phyloP scores from a whole-genome alignment of 2,113 vertebrate species.

The Candoia aspera region DNA sequence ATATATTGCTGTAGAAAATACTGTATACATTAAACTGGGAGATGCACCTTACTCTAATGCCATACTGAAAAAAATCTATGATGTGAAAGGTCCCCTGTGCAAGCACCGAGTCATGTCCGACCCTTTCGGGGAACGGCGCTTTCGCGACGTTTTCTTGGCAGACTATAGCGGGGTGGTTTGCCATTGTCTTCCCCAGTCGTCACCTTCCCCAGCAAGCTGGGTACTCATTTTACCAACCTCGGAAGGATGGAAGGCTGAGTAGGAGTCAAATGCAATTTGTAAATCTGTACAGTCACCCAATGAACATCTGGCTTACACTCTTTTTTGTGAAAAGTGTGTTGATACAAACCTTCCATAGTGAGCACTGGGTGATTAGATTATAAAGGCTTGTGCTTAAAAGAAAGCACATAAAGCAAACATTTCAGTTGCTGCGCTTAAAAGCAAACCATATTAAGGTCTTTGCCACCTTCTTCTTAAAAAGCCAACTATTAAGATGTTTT shows the following conservation, averaged over 20 bases:
- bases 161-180: too few relatives aligned
- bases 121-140: too few relatives aligned
- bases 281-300: not conserved
- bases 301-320: not conserved
- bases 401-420: not conserved
- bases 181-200: too few relatives aligned
- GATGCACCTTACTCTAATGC: constrained; percentile 15
- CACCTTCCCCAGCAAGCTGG: too few relatives aligned
- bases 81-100: too few relatives aligned
- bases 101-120: too few relatives aligned
- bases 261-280: not conserved
- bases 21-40: not conserved
- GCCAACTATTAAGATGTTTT: not conserved
- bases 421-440: not conserved
- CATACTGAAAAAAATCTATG: not conserved
- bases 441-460: not conserved
- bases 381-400: not conserved
- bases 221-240: too few relatives aligned
- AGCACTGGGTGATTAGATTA: not conserved
- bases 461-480: too few relatives aligned
- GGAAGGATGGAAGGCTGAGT: too few relatives aligned
- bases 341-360: not conserved
- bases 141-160: too few relatives aligned
- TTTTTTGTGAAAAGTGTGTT: not conserved
- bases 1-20: constrained; percentile 74